Conservation (phyloP, 2,888 invertebrate species). For the Cantharis flavilabris region DNA sequence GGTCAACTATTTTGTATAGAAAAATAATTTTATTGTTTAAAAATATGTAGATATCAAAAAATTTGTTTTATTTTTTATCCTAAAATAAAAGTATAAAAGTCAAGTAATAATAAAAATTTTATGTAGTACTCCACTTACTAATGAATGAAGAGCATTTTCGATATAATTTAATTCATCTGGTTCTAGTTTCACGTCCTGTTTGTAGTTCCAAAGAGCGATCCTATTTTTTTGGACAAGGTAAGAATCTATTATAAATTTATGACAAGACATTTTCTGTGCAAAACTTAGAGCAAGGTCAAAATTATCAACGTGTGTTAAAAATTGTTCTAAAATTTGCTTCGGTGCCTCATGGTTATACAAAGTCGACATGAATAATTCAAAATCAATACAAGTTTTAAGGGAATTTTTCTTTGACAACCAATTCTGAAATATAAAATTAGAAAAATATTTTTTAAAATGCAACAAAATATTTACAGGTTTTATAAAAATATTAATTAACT, state of each 20-base stretch:
- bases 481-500: slow-evolving; percentile 41
- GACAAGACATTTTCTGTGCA: slow-evolving; percentile 68
- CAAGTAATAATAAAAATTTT: not conserved
- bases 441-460: not conserved
- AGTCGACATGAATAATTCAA: slow-evolving; percentile 45
- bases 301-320: slow-evolving; percentile 45
- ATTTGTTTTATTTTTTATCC: slow-evolving; percentile 39
- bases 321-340: slow-evolving; percentile 54
- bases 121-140: slow-evolving; percentile 29
- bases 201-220: slow-evolving; percentile 64
- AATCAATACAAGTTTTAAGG: slow-evolving; percentile 45
- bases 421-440: slow-evolving; percentile 52
- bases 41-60: slow-evolving; percentile 1
- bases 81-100: slow-evolving; percentile 32
- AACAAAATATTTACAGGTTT: slow-evolving; percentile 41
- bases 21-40: not conserved
- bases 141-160: slow-evolving; percentile 64
- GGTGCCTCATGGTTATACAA: slow-evolving; percentile 50
- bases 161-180: slow-evolving; percentile 75
- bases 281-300: slow-evolving; percentile 63
- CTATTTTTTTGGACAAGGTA: slow-evolving; percentile 67
- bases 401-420: slow-evolving; percentile 57
- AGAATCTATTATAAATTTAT: slow-evolving; percentile 67
- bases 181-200: slow-evolving; percentile 64
- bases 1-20: slow-evolving; percentile 22